Conservation (phyloP, 1,140 invertebrate genomes). For the Zaprionus davidi region DNA sequence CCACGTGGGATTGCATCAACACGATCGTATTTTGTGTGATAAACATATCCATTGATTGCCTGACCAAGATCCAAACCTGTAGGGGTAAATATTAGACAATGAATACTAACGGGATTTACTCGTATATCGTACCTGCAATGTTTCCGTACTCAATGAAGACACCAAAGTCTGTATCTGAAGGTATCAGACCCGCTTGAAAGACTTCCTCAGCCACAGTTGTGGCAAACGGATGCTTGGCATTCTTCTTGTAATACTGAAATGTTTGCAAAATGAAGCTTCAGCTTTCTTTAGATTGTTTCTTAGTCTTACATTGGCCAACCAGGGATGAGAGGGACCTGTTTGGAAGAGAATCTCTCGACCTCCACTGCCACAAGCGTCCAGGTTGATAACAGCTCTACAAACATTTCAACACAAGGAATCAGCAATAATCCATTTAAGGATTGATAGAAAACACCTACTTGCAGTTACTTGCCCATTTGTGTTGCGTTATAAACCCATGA, state of each 20-base stretch:
- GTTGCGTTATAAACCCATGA: constrained; percentile 92
- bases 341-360: constrained; percentile 97
- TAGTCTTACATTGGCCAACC: constrained; percentile 91
- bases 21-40: constrained; percentile 93
- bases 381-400: constrained; percentile 82
- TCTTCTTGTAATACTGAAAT: constrained; percentile 89
- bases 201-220: constrained; percentile 92
- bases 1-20: constrained; percentile 90
- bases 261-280: neutral
- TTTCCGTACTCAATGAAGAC: constrained; percentile 90
- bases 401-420: constrained; percentile 85
- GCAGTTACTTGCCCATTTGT: constrained; percentile 89
- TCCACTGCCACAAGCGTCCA: constrained; percentile 92
- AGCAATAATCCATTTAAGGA: neutral
- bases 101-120: neutral
- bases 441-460: constrained; percentile 39
- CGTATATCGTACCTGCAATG: constrained; percentile 78
- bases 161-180: constrained; percentile 94
- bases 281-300: neutral
- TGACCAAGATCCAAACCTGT: constrained; percentile 93
- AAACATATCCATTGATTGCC: constrained; percentile 95
- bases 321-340: constrained; percentile 95
- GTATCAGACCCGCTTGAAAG: constrained; percentile 92
- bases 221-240: constrained; percentile 91
- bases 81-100: neutral